A percentile compares a stretch with the other conserved stretches of the same genome.
Conservation (phyloP, 2,797 vertebrate genomes). For the Pogonophryne albipinna region DNA sequence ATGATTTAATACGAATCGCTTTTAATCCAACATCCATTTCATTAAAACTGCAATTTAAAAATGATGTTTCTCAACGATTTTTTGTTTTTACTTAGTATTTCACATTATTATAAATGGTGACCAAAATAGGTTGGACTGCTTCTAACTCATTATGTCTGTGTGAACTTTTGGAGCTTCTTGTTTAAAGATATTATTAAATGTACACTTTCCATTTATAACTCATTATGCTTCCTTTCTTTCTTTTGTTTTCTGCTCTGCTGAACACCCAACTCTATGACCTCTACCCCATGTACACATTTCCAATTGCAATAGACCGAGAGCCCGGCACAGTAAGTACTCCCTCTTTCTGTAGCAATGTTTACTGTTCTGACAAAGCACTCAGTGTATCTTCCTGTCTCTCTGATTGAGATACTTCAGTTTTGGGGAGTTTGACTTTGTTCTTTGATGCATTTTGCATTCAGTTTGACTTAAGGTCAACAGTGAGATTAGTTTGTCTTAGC, state of each 20-base stretch:
- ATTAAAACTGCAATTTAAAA: background rate
- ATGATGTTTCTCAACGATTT: background rate
- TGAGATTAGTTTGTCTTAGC: slow-evolving; percentile 17
- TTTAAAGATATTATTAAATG: slow-evolving; percentile 13
- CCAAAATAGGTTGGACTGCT: background rate
- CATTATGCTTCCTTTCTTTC: slow-evolving; percentile 25
- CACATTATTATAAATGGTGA: background rate
- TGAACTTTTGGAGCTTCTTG: slow-evolving; percentile 7
- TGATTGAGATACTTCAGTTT: slow-evolving; percentile 29
- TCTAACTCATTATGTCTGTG: background rate
- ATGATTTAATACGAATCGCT: background rate
- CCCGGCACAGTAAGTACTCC: slow-evolving; percentile 94
- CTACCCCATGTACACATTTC: slow-evolving; percentile 87
- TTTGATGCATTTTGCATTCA: background rate
- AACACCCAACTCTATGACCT: slow-evolving; percentile 86
- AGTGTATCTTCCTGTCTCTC: slow-evolving; percentile 29
- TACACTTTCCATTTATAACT: slow-evolving; percentile 28
- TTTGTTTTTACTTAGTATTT: background rate
- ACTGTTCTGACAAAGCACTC: slow-evolving; percentile 37
- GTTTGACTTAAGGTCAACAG: background rate
- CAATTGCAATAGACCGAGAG: slow-evolving; percentile 92
- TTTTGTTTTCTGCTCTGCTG: slow-evolving; percentile 37
- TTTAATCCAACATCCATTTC: background rate
- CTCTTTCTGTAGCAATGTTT: slow-evolving; percentile 55
- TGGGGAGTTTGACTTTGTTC: slow-evolving; percentile 24